These are phyloP conservation scores for Pasiphila rectangulata DNA, from an alignment of 2,888 invertebrate genomes.

Conservation along the genomic window DNA sequence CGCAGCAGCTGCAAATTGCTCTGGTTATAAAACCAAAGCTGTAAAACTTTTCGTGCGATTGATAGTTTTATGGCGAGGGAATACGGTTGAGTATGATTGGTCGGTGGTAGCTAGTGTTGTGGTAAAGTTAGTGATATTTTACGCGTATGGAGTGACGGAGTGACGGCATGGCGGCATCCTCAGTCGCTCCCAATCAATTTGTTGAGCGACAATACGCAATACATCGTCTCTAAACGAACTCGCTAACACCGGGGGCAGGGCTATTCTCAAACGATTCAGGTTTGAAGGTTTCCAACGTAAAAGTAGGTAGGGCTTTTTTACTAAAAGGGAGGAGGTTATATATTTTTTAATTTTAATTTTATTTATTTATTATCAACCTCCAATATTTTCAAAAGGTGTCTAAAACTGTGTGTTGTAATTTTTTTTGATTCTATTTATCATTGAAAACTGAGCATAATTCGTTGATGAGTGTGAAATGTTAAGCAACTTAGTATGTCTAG, in stretches of 20 bases:
- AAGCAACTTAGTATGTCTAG: too few relatives aligned
- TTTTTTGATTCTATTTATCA: too few relatives aligned
- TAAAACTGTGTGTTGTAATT: too few relatives aligned
- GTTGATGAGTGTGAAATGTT: too few relatives aligned
- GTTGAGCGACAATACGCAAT: slow-evolving; percentile 72
- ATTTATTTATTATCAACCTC: too few relatives aligned
- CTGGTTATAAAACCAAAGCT: slow-evolving; percentile 25
- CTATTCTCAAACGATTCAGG: slow-evolving; percentile 44
- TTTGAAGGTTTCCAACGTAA: slow-evolving; percentile 22
- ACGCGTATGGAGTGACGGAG: slow-evolving; percentile 66
- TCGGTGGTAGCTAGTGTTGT: slow-evolving; percentile 11
- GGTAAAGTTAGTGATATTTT: slow-evolving; percentile 39
- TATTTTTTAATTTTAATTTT: too few relatives aligned
- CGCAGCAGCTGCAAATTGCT: slow-evolving; percentile 29
- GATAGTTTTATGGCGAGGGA: slow-evolving; percentile 9
- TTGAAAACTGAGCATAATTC: too few relatives aligned
- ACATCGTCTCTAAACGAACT: slow-evolving; percentile 65
- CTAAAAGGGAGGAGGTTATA: too few relatives aligned
- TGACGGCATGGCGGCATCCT: slow-evolving; percentile 68
- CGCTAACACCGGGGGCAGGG: slow-evolving; percentile 50
- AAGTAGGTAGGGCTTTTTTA: too few relatives aligned
- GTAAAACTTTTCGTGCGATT: not conserved
- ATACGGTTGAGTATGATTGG: slow-evolving; percentile 32
- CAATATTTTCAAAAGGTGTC: too few relatives aligned
- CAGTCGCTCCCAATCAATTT: slow-evolving; percentile 75